These are phyloP conservation scores for Myotis myotis DNA, from an alignment of 2,797 vertebrate species.

Conservation along the genomic window DNA sequence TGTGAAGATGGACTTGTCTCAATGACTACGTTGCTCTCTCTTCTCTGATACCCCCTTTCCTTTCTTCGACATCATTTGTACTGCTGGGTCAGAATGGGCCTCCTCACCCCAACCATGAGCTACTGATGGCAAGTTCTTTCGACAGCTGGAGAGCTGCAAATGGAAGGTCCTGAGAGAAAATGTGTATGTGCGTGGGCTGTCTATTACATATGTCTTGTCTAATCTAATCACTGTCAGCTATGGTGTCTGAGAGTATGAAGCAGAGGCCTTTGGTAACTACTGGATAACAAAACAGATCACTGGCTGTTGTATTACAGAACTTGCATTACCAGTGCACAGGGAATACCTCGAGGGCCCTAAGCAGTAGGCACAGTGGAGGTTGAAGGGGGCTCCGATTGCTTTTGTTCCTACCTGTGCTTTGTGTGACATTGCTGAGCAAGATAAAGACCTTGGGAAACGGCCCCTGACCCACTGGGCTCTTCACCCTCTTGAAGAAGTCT, in stretches of 20 bases:
- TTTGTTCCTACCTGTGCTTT: background rate
- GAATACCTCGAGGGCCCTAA: background rate
- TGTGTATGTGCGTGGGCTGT: background rate
- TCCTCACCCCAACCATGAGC: background rate
- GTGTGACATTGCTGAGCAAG: background rate
- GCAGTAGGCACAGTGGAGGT: background rate
- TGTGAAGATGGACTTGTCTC: background rate
- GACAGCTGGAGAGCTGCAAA: background rate
- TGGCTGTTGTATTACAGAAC: background rate
- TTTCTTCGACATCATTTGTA: background rate
- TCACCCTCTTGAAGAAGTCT: background rate
- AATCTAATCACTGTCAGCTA: background rate
- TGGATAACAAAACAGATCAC: background rate
- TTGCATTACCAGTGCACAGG: fast-evolving
- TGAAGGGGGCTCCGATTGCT: background rate
- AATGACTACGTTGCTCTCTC: background rate
- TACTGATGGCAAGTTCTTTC: background rate
- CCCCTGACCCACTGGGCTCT: constrained; percentile 59
- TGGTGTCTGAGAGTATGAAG: background rate
- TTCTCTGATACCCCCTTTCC: background rate
- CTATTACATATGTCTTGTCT: background rate
- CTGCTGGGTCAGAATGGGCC: background rate
- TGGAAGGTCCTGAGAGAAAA: background rate
- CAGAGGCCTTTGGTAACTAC: background rate
- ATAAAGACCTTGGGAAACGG: background rate